Percentiles rank a stretch among this genome's conserved stretches.
phyloP scores from a whole-genome alignment of 2,797 vertebrate species.

The Arvicola amphibius region DNA sequence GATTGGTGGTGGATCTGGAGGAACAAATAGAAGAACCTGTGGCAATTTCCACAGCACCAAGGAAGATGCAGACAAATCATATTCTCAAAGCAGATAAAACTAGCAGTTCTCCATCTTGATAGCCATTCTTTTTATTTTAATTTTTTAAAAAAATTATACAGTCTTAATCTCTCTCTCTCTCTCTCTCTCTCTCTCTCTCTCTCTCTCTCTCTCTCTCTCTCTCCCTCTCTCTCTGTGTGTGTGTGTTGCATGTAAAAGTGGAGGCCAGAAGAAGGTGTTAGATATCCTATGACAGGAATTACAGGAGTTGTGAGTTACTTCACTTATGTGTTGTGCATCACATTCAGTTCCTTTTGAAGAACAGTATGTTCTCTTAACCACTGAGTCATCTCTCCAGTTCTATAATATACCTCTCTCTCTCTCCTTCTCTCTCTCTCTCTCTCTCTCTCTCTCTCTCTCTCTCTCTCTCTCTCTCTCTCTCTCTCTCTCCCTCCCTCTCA shows the following conservation, averaged over 20 bases:
- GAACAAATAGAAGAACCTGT: neutral
- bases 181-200: neutral
- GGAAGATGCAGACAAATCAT: neutral
- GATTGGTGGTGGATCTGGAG: neutral
- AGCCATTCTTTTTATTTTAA: neutral
- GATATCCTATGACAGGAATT: neutral
- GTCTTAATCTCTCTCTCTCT: neutral
- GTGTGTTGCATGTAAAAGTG: neutral
- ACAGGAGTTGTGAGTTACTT: neutral
- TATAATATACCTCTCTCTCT: neutral
- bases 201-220: neutral
- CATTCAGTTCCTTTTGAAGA: neutral
- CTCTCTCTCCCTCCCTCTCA: no score
- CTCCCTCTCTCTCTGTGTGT: neutral
- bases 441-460: no score
- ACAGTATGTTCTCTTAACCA: neutral
- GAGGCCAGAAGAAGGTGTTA: neutral
- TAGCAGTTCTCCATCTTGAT: neutral
- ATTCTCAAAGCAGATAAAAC: conserved; percentile 4
- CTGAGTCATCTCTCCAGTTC: neutral
- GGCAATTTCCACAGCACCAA: neutral
- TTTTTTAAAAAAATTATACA: neutral
- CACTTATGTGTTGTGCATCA: neutral
- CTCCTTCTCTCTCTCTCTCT: no score
- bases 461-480: no score